Conservation (phyloP, 2,888 invertebrate genomes). For the Synergus japonicus region DNA sequence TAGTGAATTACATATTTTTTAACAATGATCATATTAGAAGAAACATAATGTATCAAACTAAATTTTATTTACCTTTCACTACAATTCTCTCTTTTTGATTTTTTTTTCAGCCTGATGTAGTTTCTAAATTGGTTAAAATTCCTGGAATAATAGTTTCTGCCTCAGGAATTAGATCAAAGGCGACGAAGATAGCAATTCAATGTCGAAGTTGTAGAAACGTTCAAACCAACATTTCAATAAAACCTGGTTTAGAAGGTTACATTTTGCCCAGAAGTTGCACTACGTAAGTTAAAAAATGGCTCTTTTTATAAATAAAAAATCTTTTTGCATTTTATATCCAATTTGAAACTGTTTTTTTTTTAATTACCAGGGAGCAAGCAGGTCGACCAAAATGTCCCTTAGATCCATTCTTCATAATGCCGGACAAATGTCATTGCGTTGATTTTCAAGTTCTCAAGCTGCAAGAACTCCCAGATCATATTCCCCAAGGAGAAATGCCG, state of each 20-base stretch:
- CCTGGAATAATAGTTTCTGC: constrained; percentile 97
- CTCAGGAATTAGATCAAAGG: constrained; percentile 96
- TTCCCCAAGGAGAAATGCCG: constrained; percentile 98
- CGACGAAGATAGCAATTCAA: constrained; percentile 96
- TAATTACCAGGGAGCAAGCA: constrained; percentile 88
- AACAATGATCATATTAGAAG: too few species aligned
- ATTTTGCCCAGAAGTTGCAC: constrained; percentile 95
- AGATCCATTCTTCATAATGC: constrained; percentile 98
- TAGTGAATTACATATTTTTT: too few species aligned
- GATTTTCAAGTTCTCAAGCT: constrained; percentile 99
- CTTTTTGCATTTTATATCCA: constrained; percentile 27
- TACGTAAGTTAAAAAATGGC: constrained; percentile 82
- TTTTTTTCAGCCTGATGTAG: constrained; percentile 89
- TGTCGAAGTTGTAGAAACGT: constrained; percentile 95
- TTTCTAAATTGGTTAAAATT: constrained; percentile 95
- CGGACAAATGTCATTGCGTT: constrained; percentile 97
- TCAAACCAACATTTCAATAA: constrained; percentile 92
- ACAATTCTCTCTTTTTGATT: too few species aligned
- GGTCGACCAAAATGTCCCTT: constrained; percentile 95
- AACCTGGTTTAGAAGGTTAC: constrained; percentile 97
- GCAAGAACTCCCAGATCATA: constrained; percentile 96
- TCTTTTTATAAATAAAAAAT: constrained; percentile 2
- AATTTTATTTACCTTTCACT: too few species aligned
- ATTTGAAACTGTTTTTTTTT: constrained; percentile 19
- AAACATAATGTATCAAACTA: neutral